Conservation (phyloP, 2,113 vertebrate species). For the Gnathonemus longibarbis region DNA sequence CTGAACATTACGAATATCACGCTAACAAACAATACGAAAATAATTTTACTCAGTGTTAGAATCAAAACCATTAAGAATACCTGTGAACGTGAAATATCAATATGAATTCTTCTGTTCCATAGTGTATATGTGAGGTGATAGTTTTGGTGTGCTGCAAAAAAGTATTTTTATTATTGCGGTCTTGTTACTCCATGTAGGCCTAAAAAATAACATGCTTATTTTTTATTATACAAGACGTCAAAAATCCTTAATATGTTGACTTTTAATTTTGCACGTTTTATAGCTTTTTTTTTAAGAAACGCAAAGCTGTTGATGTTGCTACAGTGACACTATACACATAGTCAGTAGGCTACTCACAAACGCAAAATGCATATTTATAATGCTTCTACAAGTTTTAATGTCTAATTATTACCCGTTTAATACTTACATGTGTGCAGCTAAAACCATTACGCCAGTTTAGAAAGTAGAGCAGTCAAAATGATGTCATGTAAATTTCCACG, state of each 20-base stretch:
- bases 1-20: not conserved
- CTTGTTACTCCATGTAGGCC: not conserved
- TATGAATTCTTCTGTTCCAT: not conserved
- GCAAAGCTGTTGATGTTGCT: not conserved
- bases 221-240: not conserved
- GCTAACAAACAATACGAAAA: not conserved
- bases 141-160: not conserved
- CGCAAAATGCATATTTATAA: not conserved
- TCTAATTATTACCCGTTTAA: not conserved
- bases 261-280: not conserved
- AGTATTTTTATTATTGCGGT: not conserved
- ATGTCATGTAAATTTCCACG: not conserved
- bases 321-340: not conserved
- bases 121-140: not conserved
- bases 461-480: not conserved
- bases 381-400: not conserved
- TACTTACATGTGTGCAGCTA: not conserved
- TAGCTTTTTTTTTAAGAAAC: not conserved
- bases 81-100: not conserved
- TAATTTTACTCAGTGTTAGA: not conserved
- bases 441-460: not conserved
- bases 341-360: not conserved
- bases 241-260: not conserved
- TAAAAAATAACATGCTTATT: not conserved
- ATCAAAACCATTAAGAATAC: not conserved